phyloP scores from a whole-genome alignment of 2,888 invertebrate genomes.

The Polydrusus pterygomalis region DNA sequence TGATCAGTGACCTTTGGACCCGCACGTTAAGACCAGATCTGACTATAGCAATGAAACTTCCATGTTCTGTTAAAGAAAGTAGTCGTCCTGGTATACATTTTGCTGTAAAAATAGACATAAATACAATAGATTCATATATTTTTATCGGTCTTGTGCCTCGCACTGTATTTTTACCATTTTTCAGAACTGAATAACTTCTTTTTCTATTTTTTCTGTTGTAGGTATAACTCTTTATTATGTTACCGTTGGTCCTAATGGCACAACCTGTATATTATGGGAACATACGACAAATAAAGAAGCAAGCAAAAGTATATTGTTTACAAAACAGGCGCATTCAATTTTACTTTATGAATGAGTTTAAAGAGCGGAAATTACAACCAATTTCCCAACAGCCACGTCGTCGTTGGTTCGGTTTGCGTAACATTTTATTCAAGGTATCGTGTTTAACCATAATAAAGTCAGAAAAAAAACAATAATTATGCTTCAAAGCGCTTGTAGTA shows the following conservation, averaged over 20 bases:
- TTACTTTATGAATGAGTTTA: constrained; percentile 48
- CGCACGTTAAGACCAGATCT: too few species aligned
- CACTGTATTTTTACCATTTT: too few species aligned
- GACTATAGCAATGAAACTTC: too few species aligned
- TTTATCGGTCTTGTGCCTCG: too few species aligned
- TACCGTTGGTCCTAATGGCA: background rate
- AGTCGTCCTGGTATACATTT: too few species aligned
- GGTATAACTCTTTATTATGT: too few species aligned
- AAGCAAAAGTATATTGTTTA: constrained; percentile 24
- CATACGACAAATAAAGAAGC: constrained; percentile 12
- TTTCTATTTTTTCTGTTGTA: too few species aligned
- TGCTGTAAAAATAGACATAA: too few species aligned
- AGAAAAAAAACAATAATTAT: constrained; percentile 38
- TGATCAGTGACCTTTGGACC: too few species aligned
- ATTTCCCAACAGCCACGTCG: constrained; percentile 47
- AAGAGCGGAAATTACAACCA: constrained; percentile 50
- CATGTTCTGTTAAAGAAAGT: too few species aligned
- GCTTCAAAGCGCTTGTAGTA: constrained; percentile 39
- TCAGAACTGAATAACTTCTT: too few species aligned
- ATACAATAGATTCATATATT: too few species aligned
- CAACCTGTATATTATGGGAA: background rate
- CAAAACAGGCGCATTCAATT: constrained; percentile 35
- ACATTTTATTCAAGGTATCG: constrained; percentile 45
- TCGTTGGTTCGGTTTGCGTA: constrained; percentile 36
- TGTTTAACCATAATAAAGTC: constrained; percentile 42